phyloP scores from a whole-genome alignment of 2,113 vertebrate genomes.

The Columba janthina region DNA sequence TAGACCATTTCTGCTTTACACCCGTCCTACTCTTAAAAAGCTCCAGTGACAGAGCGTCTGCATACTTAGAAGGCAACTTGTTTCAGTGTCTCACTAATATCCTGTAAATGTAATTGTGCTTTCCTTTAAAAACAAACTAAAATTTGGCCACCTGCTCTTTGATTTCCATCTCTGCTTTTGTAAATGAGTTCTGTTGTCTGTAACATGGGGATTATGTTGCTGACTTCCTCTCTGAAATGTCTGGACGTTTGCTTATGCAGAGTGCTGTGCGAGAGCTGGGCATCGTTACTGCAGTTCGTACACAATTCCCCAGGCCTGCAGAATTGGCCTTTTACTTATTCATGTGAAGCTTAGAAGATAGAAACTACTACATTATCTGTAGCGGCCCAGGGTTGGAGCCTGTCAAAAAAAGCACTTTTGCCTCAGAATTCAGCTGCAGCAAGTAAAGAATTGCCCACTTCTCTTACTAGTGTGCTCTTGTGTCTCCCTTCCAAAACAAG shows the following conservation, averaged over 20 bases:
- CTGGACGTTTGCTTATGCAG: background rate
- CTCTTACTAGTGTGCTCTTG: background rate
- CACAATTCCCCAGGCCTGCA: background rate
- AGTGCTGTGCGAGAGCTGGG: rapidly evolving
- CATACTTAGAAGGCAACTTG: background rate
- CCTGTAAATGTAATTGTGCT: background rate
- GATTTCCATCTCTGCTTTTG: background rate
- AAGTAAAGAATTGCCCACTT: background rate
- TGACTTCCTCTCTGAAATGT: background rate
- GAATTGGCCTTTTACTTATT: background rate
- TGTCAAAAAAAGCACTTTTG: background rate
- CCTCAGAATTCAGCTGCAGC: background rate
- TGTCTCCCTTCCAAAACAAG: background rate
- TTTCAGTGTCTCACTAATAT: background rate
- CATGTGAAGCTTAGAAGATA: background rate
- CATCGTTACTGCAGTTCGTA: background rate
- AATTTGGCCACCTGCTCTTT: background rate
- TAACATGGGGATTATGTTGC: background rate
- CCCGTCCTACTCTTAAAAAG: background rate
- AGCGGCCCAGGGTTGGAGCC: background rate
- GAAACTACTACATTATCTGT: background rate
- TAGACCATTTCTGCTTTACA: background rate
- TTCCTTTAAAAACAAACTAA: background rate
- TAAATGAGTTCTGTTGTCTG: background rate
- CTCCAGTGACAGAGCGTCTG: background rate